phyloP scores from a whole-genome alignment of 2,888 invertebrate species.

The Seira musarum region DNA sequence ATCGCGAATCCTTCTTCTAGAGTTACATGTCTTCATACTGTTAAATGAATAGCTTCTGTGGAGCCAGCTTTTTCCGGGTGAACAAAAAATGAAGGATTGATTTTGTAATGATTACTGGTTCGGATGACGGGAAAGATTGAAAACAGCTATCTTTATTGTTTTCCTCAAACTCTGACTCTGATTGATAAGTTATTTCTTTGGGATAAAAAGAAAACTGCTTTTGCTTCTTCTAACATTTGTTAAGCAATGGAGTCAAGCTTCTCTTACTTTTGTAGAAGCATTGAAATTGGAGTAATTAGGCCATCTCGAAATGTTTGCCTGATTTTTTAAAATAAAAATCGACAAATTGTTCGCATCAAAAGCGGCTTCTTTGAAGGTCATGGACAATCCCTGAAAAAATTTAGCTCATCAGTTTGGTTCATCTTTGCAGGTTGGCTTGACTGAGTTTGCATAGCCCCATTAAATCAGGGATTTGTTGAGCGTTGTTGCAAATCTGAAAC shows the following conservation, averaged over 20 bases:
- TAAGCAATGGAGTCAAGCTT: not conserved
- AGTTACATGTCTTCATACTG: slow-evolving; percentile 59
- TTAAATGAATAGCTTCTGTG: slow-evolving; percentile 46
- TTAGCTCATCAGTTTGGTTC: not conserved
- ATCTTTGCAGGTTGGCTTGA: not conserved
- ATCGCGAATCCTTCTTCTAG: slow-evolving; percentile 52
- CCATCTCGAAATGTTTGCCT: not conserved
- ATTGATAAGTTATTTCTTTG: too few species aligned
- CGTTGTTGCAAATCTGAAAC: not conserved
- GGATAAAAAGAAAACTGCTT: too few species aligned
- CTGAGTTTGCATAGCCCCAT: not conserved
- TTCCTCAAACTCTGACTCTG: too few species aligned
- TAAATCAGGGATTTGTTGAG: not conserved
- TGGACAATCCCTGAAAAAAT: not conserved
- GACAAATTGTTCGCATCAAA: not conserved
- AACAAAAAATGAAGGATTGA: slow-evolving; percentile 21
- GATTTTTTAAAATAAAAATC: not conserved
- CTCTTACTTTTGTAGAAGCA: not conserved
- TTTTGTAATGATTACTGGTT: not conserved
- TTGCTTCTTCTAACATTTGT: not conserved
- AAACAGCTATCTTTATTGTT: slow-evolving; percentile 42
- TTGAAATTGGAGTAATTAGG: not conserved
- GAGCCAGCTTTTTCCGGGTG: slow-evolving; percentile 52
- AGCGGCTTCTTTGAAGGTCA: not conserved
- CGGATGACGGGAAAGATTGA: slow-evolving; percentile 13